Evolutionary conservation across 2,888 invertebrate species (phyloP), one percentile per base, ranked within the genome.

Genomic region (Polyommatus iphigenia): DNA sequence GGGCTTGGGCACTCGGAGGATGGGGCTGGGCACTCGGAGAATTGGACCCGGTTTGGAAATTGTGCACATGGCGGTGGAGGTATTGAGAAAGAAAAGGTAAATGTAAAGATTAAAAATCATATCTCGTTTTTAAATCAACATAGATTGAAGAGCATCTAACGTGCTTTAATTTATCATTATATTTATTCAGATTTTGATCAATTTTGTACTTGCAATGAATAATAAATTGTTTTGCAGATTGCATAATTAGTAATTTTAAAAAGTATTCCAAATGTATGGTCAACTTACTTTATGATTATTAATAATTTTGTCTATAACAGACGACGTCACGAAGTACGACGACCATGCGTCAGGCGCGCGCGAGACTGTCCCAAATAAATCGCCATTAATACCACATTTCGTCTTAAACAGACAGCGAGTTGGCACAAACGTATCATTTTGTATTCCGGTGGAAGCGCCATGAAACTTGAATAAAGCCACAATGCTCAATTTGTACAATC

Each of bases 381-480:
- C 62, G 24, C 15, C 62, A 67, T 67, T 67, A 67, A 67, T 67
- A 67, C 29, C 13, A 5, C 62, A 67, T 67, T 67, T 67, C 62
- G 62, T 67, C 59, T 59, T 59, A 20, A 59, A 67, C 13, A 67
- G 62, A 67, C 62, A 73, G 50, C 5, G 41, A 50, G 50, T 50
- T 73, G 73, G 50, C 46, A 73, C 73, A 50, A 73, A 24, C 24
- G 73, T 73, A 29, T n/a, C 50, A 20, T 24, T 73, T 73, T 13
- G 73, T 73, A 73, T 73, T 73, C 73, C 50, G 46, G 46, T 50
- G 50, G 73, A 73, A 20, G 10, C 20, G 73, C 50, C 20, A 73
- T 73, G 73, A 73, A 50, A 46, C 50, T 73, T 50, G 73, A 73
- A 73, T 73, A 73, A 73, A 73, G n/a, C 73, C 73, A 50, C 50